phyloP scores from a whole-genome alignment of 2,113 vertebrate species.

The Ibidorhyncha struthersii region DNA sequence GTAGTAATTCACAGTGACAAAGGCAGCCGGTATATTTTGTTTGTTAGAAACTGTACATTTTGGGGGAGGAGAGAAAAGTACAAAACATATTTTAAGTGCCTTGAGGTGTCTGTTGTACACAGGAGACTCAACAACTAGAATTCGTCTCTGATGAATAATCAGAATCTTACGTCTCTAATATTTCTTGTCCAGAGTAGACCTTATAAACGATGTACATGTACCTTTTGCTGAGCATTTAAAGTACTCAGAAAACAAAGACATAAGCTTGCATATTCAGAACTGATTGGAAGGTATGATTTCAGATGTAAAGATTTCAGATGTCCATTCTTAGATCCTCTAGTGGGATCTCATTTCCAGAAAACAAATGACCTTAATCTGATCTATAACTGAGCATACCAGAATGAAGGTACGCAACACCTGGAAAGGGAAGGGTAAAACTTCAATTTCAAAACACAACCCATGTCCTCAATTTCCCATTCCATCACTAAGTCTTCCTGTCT shows the following conservation, averaged over 20 bases:
- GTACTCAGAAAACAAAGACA: background rate
- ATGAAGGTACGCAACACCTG: background rate
- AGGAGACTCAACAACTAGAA: background rate
- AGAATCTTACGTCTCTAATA: background rate
- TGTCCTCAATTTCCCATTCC: background rate
- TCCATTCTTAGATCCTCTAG: background rate
- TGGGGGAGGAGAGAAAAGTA: background rate
- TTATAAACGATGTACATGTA: background rate
- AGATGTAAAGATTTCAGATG: background rate
- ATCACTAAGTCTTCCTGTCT: background rate
- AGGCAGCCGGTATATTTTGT: slow-evolving; percentile 45
- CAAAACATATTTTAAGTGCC: slow-evolving; percentile 23
- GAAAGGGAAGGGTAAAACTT: background rate
- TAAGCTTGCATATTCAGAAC: background rate
- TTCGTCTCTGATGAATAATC: background rate
- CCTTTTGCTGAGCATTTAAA: background rate
- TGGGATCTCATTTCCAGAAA: background rate
- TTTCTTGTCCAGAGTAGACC: background rate
- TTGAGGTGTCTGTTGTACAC: slow-evolving; percentile 43
- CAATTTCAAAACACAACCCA: background rate
- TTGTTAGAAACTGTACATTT: slow-evolving; percentile 44
- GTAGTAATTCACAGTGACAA: slow-evolving; percentile 60
- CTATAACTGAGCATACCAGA: background rate
- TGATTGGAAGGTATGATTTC: background rate
- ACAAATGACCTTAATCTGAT: background rate